Percentiles rank a stretch among this genome's conserved stretches.
Evolutionary conservation across 2,797 vertebrate genomes (phyloP).

Genomic region (Galaxias olidus): DNA sequence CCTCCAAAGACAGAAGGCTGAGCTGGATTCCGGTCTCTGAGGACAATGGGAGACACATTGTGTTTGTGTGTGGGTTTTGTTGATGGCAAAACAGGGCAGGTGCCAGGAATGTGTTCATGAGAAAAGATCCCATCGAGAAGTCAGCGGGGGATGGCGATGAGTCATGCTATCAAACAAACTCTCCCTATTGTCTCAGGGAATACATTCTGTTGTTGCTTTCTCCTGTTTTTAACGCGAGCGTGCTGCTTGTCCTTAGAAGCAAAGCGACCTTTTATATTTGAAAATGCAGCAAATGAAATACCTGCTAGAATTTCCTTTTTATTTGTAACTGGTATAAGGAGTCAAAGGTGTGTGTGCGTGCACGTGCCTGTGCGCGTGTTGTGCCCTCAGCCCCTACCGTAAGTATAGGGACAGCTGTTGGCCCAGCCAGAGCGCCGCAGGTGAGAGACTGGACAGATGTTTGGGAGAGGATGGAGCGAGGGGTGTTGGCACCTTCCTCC

Average conservation of each 20-base stretch:
- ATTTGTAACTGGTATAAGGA: not conserved
- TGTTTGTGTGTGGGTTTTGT: not conserved
- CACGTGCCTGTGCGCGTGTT: not conserved
- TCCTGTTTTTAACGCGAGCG: no score
- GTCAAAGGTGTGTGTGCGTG: conserved; percentile 10
- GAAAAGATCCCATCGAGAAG: not conserved
- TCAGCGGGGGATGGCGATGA: not conserved
- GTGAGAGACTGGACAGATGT: conserved; percentile 21
- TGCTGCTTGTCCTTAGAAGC: no score
- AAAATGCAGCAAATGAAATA: not conserved
- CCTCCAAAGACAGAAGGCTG: not conserved
- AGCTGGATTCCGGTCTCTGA: no score
- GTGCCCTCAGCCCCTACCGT: conserved; percentile 7
- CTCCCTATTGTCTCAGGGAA: no score
- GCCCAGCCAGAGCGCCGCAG: conserved; percentile 22
- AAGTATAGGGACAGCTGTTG: conserved; percentile 10
- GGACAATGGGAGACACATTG: no score
- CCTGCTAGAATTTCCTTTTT: not conserved
- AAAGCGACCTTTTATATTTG: no score
- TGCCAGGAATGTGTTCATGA: not conserved
- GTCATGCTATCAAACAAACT: no score
- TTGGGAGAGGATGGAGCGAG: not conserved
- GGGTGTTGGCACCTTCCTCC: conserved; percentile 15
- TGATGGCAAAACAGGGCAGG: not conserved
- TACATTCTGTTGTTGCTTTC: no score